Conservation (phyloP, 2,113 vertebrate genomes). For the Hippocampus mohnikei region DNA sequence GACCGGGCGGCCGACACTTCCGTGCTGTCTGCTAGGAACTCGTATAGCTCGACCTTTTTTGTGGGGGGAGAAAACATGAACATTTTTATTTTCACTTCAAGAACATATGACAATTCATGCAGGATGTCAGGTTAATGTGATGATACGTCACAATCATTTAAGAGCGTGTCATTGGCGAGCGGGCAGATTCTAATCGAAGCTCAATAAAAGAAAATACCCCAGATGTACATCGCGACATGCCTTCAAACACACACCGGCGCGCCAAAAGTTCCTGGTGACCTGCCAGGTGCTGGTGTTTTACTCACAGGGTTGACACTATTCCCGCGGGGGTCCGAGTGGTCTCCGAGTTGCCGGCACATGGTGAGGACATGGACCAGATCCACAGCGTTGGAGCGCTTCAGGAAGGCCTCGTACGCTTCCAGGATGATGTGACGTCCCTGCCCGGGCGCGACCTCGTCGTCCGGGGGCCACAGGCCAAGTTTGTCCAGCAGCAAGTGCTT, state of each 20-base stretch:
- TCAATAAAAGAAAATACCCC: too few relatives aligned
- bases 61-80: neutral
- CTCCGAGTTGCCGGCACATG: conserved; percentile 70
- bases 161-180: too few relatives aligned
- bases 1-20: conserved; percentile 47
- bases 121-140: neutral
- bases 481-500: conserved; percentile 85
- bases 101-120: neutral
- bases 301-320: conserved; percentile 78
- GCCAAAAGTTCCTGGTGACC: neutral
- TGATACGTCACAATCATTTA: neutral
- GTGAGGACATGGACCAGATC: conserved; percentile 84
- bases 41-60: conserved; percentile 76
- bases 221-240: too few relatives aligned
- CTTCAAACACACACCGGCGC: too few relatives aligned
- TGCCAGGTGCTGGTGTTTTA: conserved; percentile 14
- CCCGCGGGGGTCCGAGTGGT: conserved; percentile 61
- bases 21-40: conserved; percentile 76
- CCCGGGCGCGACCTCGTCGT: conserved; percentile 49
- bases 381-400: conserved; percentile 82
- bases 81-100: neutral
- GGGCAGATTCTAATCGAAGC: too few relatives aligned
- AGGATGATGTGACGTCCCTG: conserved; percentile 78
- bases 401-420: conserved; percentile 79
- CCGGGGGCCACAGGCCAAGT: conserved; percentile 73